Evolutionary conservation across 2,113 vertebrate genomes (phyloP), one percentile per base, ranked within the genome.

Genomic region (Pteruthius melanotis): DNA sequence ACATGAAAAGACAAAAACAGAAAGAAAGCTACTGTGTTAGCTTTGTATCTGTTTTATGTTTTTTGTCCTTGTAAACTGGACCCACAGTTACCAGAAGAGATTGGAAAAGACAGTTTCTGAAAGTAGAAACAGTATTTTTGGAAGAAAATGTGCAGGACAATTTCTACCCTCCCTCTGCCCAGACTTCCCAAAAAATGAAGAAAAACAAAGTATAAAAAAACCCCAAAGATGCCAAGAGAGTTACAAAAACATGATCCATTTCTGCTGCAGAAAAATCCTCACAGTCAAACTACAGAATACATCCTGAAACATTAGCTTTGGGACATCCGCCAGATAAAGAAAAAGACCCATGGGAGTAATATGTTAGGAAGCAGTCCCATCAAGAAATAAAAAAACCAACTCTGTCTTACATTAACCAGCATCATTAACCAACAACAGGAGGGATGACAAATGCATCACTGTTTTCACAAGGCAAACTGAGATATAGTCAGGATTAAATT

Each of bases 91-190:
- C 61, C 66, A 91, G 54, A 87, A 91, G 8, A 95, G 66, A 95
- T 66, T 82, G 74, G 53, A 75, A 87, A 65, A 85, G 16, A 66
- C 31, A 83, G 6, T 39, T 94, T 89, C 84, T 76, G 45, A 89
- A 94, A 95, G 69, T 37, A 91, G 89, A 92, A 94, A 84, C 15
- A 89, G 60, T 92, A 93, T 94, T 95, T 95, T 94, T 89, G 53
- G 87, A 94, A 91, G 39, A 92, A 94, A 96, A 83, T 35, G 45
- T 42, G 23, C 69, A 87, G 53, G 68, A 77, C 79, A 87, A 45
- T 56, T 94, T 86, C 66, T 93, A 65, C 90, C 35, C 75, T 81
- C 59, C 80, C 68, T 86, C 59, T 83, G 70, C 39, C 79, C 53
- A 37, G 78, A 68, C 44, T 65, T 94, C 66, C 47, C 28, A 31